Conservation (phyloP, 1,140 invertebrate species). For the Hesperophylax magnus region DNA sequence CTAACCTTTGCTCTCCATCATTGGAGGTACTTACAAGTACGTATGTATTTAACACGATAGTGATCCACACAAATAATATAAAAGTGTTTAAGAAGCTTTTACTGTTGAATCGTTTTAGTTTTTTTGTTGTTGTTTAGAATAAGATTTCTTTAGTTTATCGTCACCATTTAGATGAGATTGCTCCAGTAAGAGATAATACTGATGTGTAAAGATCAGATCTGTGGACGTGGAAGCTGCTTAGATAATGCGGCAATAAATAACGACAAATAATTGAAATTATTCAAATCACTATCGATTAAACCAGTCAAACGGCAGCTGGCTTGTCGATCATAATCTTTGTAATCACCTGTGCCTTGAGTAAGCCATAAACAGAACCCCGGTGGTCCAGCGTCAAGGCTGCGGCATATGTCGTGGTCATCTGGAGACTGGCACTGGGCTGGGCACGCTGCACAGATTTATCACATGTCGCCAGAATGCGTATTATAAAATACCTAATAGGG, state of each 20-base stretch:
- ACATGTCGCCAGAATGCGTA: conserved; percentile 21
- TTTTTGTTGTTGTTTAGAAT: no score
- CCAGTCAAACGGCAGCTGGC: conserved; percentile 31
- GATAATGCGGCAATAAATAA: conserved; percentile 25
- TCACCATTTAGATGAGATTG: no score
- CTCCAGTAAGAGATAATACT: no score
- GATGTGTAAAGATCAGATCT: no score
- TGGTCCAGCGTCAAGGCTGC: conserved; percentile 19
- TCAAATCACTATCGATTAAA: conserved; percentile 35
- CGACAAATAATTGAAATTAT: conserved; percentile 29
- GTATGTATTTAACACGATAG: no score
- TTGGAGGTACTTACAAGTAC: no score
- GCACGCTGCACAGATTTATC: conserved; percentile 18
- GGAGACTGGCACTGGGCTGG: no score
- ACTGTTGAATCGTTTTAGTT: no score
- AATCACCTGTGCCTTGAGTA: conserved; percentile 27
- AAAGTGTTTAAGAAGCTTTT: no score
- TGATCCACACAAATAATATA: no score
- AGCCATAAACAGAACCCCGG: conserved; percentile 11
- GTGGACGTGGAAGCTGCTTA: neutral
- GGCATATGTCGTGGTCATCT: neutral
- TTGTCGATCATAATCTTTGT: conserved; percentile 34
- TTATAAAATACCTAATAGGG: neutral
- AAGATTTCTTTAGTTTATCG: no score
- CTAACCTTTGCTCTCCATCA: no score